phyloP scores from a whole-genome alignment of 2,888 invertebrate genomes.

The Lamellibrachia columna region DNA sequence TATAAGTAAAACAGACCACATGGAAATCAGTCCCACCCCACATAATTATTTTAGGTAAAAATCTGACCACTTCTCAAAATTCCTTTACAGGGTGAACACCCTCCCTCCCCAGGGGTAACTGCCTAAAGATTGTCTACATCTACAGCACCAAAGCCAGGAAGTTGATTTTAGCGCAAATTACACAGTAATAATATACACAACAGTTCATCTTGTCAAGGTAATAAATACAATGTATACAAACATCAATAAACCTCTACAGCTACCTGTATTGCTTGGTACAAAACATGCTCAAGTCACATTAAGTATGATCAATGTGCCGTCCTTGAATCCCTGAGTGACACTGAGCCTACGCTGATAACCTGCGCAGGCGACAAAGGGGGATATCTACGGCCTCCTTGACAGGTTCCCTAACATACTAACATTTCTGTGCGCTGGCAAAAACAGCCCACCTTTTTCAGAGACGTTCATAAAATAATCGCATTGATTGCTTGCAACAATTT shows the following conservation, averaged over 20 bases:
- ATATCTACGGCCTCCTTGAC: not conserved
- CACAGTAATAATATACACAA: not conserved
- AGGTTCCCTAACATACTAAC: not conserved
- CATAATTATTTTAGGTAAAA: not conserved
- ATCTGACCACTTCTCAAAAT: not conserved
- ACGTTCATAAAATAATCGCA: not conserved
- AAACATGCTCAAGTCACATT: constrained; percentile 9
- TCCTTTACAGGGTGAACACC: not conserved
- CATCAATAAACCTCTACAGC: not conserved
- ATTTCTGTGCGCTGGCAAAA: not conserved
- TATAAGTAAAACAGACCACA: not conserved
- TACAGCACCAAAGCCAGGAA: constrained; percentile 12
- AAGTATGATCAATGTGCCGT: not conserved
- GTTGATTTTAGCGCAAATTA: constrained; percentile 12
- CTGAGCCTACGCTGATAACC: not conserved
- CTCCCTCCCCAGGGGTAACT: not conserved
- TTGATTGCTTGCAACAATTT: not conserved
- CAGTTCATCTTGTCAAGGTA: not conserved
- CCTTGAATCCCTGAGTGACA: constrained; percentile 16
- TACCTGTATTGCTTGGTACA: constrained; percentile 12
- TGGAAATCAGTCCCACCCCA: not conserved
- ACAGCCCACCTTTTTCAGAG: not conserved
- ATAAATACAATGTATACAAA: not conserved
- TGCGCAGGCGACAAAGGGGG: not conserved
- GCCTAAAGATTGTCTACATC: not conserved